Percentiles rank a stretch among this genome's conserved stretches.
These are phyloP conservation scores for Gallinago solitaria DNA, from an alignment of 2,797 vertebrate species.

Conservation along the genomic window DNA sequence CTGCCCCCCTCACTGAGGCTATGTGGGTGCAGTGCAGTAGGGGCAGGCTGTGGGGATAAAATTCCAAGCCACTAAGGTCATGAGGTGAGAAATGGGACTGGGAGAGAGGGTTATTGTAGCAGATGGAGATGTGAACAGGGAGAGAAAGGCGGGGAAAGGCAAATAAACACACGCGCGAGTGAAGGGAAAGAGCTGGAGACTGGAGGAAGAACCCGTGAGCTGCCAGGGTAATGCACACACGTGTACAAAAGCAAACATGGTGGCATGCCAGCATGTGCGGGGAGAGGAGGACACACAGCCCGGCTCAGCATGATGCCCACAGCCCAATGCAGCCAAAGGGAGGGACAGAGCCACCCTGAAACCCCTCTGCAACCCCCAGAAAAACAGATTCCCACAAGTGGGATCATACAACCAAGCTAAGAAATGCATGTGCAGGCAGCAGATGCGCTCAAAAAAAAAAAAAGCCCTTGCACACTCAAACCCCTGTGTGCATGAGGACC, in stretches of 20 bases:
- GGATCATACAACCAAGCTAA: not conserved
- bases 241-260: rapidly evolving
- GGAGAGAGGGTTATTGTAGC: not conserved
- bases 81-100: not conserved
- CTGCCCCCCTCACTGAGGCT: not conserved
- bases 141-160: not conserved
- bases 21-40: rapidly evolving
- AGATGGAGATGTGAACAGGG: not conserved
- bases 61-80: not conserved
- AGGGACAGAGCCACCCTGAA: not conserved
- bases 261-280: rapidly evolving
- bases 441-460: not conserved
- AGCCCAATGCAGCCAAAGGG: not conserved
- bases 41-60: not conserved
- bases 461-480: not conserved
- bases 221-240: not conserved
- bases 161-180: not conserved
- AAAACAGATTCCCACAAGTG: not conserved
- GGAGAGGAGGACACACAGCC: not conserved
- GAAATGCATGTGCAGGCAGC: not conserved
- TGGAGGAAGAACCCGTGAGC: not conserved
- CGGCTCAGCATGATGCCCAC: rapidly evolving
- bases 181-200: not conserved
- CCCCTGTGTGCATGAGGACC: rapidly evolving
- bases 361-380: rapidly evolving